Conservation (phyloP, 2,888 invertebrate genomes). For the Cataglyphis livida region DNA sequence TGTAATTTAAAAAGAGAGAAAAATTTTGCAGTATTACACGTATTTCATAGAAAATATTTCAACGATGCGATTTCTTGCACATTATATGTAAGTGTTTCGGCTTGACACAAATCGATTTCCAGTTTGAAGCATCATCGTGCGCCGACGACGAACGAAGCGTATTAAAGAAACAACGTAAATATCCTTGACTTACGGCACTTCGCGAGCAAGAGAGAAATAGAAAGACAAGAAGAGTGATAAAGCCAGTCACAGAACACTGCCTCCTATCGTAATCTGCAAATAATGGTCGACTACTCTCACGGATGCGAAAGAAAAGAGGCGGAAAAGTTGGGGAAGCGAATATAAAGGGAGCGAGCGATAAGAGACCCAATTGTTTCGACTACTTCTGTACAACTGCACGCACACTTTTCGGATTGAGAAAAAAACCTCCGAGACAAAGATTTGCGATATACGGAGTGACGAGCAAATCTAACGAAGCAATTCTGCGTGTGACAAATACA, state of each 20-base stretch:
- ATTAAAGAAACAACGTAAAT: slow-evolving; percentile 14
- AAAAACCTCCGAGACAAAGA: slow-evolving; percentile 19
- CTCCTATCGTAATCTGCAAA: slow-evolving; percentile 61
- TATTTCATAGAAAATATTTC: not conserved
- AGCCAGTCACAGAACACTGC: slow-evolving; percentile 52
- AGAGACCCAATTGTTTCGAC: slow-evolving; percentile 59
- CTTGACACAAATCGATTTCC: slow-evolving; percentile 23
- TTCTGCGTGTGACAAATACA: not conserved
- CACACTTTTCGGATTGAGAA: slow-evolving; percentile 20
- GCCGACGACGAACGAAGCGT: not conserved
- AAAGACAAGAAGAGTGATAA: slow-evolving; percentile 51
- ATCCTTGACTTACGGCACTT: not conserved
- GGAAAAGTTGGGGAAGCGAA: not conserved
- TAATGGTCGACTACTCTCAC: slow-evolving; percentile 54
- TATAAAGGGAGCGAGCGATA: slow-evolving; percentile 59
- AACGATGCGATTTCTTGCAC: not conserved
- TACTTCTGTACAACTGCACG: not conserved
- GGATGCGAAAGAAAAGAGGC: slow-evolving; percentile 8
- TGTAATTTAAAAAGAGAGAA: no score
- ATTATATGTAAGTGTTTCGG: not conserved
- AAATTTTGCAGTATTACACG: not conserved
- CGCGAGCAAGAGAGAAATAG: not conserved
- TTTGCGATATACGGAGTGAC: slow-evolving; percentile 20
- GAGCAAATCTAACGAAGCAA: slow-evolving; percentile 5
- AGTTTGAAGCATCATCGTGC: not conserved